Conservation (phyloP, 2,888 invertebrate genomes). For the Diloba caeruleocephala region DNA sequence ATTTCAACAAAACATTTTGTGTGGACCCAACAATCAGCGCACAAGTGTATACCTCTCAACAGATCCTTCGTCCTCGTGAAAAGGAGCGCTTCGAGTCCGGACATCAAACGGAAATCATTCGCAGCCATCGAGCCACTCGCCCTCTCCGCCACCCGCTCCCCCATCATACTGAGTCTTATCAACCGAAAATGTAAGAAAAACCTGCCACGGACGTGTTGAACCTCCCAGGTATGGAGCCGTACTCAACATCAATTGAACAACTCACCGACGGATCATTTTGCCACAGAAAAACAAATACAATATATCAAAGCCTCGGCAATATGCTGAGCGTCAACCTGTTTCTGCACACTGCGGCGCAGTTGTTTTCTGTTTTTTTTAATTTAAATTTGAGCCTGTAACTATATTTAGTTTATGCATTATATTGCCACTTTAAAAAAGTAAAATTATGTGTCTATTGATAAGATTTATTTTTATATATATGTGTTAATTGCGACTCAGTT, state of each 20-base stretch:
- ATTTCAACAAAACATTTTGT: not conserved
- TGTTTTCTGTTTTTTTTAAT: no score
- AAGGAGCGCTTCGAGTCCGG: slow-evolving; percentile 3
- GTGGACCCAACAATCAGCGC: slow-evolving; percentile 2
- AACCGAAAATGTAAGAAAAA: slow-evolving; percentile 8
- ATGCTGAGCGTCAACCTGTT: no score
- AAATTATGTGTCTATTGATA: no score
- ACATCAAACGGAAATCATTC: slow-evolving; percentile 40
- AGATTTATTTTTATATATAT: no score
- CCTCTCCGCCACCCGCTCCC: not conserved
- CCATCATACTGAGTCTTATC: not conserved
- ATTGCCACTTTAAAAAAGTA: no score
- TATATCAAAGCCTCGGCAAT: no score
- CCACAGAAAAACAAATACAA: no score
- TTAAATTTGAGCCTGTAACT: no score
- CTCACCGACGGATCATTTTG: not conserved
- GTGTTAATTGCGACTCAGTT: no score
- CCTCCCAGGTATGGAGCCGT: not conserved
- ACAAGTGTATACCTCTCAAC: slow-evolving; percentile 7
- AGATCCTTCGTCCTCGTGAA: slow-evolving; percentile 6
- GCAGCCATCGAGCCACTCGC: slow-evolving; percentile 19
- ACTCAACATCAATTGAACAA: not conserved
- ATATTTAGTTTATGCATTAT: no score
- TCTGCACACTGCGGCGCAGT: no score
- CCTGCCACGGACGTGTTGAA: not conserved